Evolutionary conservation across 1,140 invertebrate genomes (phyloP).

Genomic region (Drosophila sp.): DNA sequence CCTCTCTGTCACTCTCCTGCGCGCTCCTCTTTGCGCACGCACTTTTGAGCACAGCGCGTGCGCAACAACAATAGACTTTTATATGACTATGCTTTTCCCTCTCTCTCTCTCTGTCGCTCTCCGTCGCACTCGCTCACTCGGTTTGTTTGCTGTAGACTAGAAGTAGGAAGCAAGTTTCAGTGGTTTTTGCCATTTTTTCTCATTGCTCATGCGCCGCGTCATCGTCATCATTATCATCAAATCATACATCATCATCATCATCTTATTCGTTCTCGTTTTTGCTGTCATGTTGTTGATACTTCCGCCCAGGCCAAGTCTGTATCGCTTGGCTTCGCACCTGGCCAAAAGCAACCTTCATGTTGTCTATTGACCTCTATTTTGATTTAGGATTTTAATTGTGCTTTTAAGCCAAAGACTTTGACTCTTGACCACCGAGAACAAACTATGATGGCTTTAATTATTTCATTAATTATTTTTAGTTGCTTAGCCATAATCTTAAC

Average conservation of each 20-base stretch:
- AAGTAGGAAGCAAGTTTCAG: slow-evolving; percentile 64
- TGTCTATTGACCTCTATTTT: slow-evolving; percentile 79
- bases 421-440: background rate
- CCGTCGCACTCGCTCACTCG: background rate
- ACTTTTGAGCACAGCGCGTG: slow-evolving; percentile 26
- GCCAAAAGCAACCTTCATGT: slow-evolving; percentile 59
- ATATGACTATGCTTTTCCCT: background rate
- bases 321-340: slow-evolving; percentile 28
- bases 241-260: background rate
- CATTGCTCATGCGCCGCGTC: slow-evolving; percentile 67
- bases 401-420: background rate
- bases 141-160: slow-evolving; percentile 3
- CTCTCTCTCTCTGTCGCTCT: background rate
- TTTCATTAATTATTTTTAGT: background rate
- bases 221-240: slow-evolving; percentile 4
- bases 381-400: background rate
- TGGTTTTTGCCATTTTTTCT: slow-evolving; percentile 27
- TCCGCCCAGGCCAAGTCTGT: slow-evolving; percentile 50
- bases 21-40: slow-evolving; percentile 15
- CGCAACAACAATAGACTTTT: background rate
- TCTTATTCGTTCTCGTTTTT: slow-evolving; percentile 7
- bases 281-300: slow-evolving; percentile 51
- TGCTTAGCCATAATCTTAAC: background rate
- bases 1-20: background rate
- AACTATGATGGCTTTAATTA: background rate